Base-by-base conservation (phyloP, 2,888 invertebrate genomes). In the Vesta saturnalis region DNA sequence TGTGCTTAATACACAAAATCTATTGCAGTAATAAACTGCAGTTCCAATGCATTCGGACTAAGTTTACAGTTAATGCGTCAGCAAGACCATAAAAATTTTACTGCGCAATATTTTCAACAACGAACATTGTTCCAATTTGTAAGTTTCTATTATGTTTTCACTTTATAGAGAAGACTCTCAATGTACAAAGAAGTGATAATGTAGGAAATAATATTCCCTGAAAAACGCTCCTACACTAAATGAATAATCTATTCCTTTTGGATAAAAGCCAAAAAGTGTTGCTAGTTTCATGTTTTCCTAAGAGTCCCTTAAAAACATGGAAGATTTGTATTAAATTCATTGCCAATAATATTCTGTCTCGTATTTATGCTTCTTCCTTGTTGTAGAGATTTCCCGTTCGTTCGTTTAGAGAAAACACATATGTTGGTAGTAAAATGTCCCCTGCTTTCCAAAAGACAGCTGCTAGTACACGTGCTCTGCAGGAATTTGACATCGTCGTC, bases 371-470 rank as follows among this genome's bases (percentile, higher is more conserved):
- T 49, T 55, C 62, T 55, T 15, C 54, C 52, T 73, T 75, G 76
- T 76, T 75, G 74, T 76, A 74, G 16, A 49, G 47, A 49, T 49
- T 49, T 49, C 47, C 47, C 47, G 47, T 49, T 49, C 47, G 16
- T 49, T 49, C 18, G 15, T 39, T 39, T 39, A 73, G 73, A 75
- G 76, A 77, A 77, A 75, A 71, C 77, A 78, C 81, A 81, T 77
- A 81, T 80, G 81, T 77, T 77, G 74, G 72, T 75, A 73, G 77
- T 79, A 80, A 75, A 81, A 82, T 81, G 80, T 81, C 82, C 79
- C 82, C 81, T 77, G 76, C 79, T 76, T 81, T 79, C 77, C 81
- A 79, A 80, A 79, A 71, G 77, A 79, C 82, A 83, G 81, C 82
- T 83, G 82, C 78, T 76, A 72, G 74, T 78, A 80, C 82, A 82